Conservation (phyloP, 2,113 vertebrate genomes). For the Pseudonaja textilis region DNA sequence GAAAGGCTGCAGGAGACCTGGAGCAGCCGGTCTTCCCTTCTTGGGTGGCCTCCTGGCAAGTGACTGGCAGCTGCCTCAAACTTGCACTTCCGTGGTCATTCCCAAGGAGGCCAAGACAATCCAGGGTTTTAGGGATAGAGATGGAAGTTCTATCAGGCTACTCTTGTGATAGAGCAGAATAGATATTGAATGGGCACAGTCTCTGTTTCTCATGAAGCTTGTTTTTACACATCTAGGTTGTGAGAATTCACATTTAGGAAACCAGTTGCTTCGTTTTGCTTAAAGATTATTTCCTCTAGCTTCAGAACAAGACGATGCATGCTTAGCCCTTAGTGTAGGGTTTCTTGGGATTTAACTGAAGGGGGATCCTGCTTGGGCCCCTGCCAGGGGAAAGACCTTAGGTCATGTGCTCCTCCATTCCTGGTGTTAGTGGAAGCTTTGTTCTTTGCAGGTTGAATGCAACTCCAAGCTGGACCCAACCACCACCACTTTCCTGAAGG, state of each 20-base stretch:
- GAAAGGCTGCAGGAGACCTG: not conserved
- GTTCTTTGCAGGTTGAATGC: constrained; percentile 84
- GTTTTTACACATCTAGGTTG: not conserved
- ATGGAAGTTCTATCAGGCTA: not conserved
- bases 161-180: not conserved
- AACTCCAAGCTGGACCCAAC: constrained; percentile 98
- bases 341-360: not conserved
- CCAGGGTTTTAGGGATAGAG: not conserved
- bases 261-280: not conserved
- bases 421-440: constrained; percentile 13
- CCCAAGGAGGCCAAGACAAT: not conserved
- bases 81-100: not conserved
- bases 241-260: not conserved
- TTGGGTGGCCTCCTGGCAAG: not conserved
- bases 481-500: constrained; percentile 97
- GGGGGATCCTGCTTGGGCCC: not conserved
- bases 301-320: not conserved
- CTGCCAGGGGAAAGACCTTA: not conserved
- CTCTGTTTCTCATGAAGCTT: not conserved
- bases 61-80: not conserved
- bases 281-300: not conserved
- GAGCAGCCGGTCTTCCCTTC: not conserved
- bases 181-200: not conserved
- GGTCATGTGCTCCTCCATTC: not conserved
- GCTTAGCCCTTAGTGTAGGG: not conserved